Base-by-base conservation (phyloP, 2,888 invertebrate species). In the Drosophila parthenogenetica region DNA sequence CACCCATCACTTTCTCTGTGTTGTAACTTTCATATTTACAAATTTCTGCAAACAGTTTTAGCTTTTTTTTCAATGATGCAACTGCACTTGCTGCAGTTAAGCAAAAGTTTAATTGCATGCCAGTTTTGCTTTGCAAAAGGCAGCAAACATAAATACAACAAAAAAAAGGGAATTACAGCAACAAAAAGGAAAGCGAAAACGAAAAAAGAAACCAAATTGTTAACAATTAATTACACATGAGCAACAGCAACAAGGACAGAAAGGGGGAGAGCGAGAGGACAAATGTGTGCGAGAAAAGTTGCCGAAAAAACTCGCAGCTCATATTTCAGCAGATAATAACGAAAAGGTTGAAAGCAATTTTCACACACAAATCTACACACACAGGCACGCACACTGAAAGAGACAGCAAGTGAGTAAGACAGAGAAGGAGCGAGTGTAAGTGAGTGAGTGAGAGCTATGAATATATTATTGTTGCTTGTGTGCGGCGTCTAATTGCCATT, bases 241-340 rank as follows among this genome's bases (percentile, higher is more conserved):
- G 58, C 50, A 66, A 59, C 45, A 57, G 10, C 62, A 61, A 51
- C 32, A 62, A 39, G 13, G 39, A 17, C 16, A 65, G 16, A 22
- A n/a, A 39, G 10, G 60, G 25, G 35, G 49, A 17, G n/a, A 57
- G 43, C 37, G 54, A 55, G 66, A 59, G 45, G 17, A 22, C 46
- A 54, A 58, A 54, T 35, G 35, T 42, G 67, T 59, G 57, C 45
- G 58, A 62, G 22, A 48, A 81, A 78, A 74, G 71, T 70, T 77
- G 61, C 59, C 57, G 35, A 63, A 71, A 71, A 72, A 69, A 50
- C 54, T 65, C 49, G 59, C 75, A 78, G 79, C 84, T 78, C 87
- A 83, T 83, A 78, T 84, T 78, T 89, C 89, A 83, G 55, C 81
- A 67, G 85, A 89, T 89, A 87, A 81, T 71, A 72, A 73, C 64